Base-by-base conservation (phyloP, 2,888 invertebrate species). In the Ophion ellenae region DNA sequence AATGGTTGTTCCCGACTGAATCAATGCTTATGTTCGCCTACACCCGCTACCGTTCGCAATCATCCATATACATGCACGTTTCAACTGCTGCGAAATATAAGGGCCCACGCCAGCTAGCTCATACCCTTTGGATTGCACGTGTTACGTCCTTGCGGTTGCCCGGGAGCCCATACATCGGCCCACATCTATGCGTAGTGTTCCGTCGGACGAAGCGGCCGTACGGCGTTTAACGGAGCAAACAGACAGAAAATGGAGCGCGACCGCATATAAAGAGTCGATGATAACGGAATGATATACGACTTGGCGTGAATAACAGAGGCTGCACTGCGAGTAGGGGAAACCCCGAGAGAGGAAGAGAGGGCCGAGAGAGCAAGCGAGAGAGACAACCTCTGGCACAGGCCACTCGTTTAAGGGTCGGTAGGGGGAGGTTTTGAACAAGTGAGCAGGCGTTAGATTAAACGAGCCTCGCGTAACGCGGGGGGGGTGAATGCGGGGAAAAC, bases 201-300 rank as follows among this genome's bases (percentile, higher is more conserved):
- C 61, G 57, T 36, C 61, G 57, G 59, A 40, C 59, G 66, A n/a
- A 66, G 53, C 76, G 14, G 53, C 53, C 70, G 83, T 45, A 61
- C 47, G 89, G 87, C 92, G 91, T 92, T 92, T 92, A 92, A 91
- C 92, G 91, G 92, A 93, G 93, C 93, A 94, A 94, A 94, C 94
- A 93, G 93, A 94, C 92, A 93, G 94, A 94, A 94, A 94, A 94
- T 94, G 93, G 93, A 93, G 93, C 93, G 92, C 94, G 91, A 93
- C 93, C 94, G 93, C 94, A 92, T 93, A 94, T 94, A 94, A 94
- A 94, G 94, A 94, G 94, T 93, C 94, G 94, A 94, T 94, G 94
- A 94, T 94, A 94, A 94, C 94, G 93, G 92, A 93, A 93, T 94
- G 94, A 94, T 94, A 94, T 94, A 94, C 93, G 94, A 93, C 93